These are phyloP conservation scores for Euspilapteryx auroguttella DNA, from an alignment of 2,888 invertebrate genomes.

Conservation along the genomic window DNA sequence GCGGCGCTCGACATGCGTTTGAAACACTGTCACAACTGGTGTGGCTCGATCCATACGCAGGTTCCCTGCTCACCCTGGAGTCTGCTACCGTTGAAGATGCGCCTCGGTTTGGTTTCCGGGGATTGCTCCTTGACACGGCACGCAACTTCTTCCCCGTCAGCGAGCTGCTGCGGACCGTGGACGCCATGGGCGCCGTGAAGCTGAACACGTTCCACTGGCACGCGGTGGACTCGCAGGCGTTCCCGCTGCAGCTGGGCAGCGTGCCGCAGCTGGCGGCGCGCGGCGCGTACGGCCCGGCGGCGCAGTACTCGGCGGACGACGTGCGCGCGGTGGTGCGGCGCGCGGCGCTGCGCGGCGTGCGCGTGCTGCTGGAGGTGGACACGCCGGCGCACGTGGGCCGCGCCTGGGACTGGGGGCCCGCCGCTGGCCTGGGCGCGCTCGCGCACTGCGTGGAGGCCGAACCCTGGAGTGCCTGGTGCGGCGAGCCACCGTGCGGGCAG, in stretches of 20 bases:
- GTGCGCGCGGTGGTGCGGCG: slow-evolving; percentile 73
- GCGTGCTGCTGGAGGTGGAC: slow-evolving; percentile 87
- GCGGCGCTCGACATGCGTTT: slow-evolving; percentile 76
- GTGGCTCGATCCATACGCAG: slow-evolving; percentile 73
- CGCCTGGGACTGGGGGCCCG: slow-evolving; percentile 83
- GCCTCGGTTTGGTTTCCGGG: slow-evolving; percentile 78
- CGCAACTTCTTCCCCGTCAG: slow-evolving; percentile 83
- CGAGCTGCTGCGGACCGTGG: slow-evolving; percentile 72
- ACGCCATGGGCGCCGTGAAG: slow-evolving; percentile 88
- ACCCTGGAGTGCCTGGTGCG: slow-evolving; percentile 79
- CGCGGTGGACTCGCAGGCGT: slow-evolving; percentile 88
- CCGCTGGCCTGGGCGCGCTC: slow-evolving; percentile 74
- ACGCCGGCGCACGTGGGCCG: slow-evolving; percentile 89
- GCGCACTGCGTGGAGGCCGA: slow-evolving; percentile 81
- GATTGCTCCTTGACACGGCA: slow-evolving; percentile 88
- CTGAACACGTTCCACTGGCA: slow-evolving; percentile 95
- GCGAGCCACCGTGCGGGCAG: slow-evolving; percentile 87
- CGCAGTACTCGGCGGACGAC: slow-evolving; percentile 72
- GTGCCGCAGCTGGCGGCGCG: slow-evolving; percentile 78
- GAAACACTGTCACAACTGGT: slow-evolving; percentile 80
- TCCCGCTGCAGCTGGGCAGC: slow-evolving; percentile 78
- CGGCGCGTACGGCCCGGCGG: slow-evolving; percentile 84
- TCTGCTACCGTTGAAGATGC: slow-evolving; percentile 73
- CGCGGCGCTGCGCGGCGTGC: slow-evolving; percentile 79
- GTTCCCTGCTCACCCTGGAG: slow-evolving; percentile 64